phyloP scores from a whole-genome alignment of 2,888 invertebrate species.

The Diploptera punctata region DNA sequence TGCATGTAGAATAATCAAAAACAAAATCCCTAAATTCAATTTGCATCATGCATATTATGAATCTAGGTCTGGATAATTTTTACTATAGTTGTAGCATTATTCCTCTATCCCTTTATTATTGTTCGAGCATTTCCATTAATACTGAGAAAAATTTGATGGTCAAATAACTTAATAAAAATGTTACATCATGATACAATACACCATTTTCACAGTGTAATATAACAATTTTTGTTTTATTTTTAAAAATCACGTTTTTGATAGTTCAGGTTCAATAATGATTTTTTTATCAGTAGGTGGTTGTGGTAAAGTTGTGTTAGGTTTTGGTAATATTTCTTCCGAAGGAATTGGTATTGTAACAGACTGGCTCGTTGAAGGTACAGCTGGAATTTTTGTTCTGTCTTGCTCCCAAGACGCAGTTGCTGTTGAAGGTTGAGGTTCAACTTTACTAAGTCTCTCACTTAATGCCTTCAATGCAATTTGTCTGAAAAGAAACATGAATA shows the following conservation, averaged over 20 bases:
- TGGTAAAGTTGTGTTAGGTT: background rate
- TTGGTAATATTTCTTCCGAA: conserved; percentile 1
- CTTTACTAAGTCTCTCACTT: conserved; percentile 75
- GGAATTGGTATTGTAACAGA: conserved; percentile 26
- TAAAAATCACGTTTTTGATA: conserved; percentile 30
- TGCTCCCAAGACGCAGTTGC: conserved; percentile 15
- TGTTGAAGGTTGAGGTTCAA: conserved; percentile 37
- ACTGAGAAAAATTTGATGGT: conserved; percentile 3
- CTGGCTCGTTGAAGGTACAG: background rate
- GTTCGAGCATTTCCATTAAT: background rate
- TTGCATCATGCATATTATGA: too few relatives aligned
- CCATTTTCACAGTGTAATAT: background rate
- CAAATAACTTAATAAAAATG: conserved; percentile 4
- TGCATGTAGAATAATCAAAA: too few relatives aligned
- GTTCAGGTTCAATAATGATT: conserved; percentile 4
- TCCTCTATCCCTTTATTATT: too few relatives aligned
- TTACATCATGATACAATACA: background rate
- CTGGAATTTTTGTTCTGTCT: background rate
- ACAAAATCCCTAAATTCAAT: too few relatives aligned
- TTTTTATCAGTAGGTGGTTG: background rate
- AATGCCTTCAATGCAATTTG: conserved; percentile 95
- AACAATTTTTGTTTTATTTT: background rate
- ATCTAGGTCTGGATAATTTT: too few relatives aligned
- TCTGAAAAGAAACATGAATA: too few relatives aligned
- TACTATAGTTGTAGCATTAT: too few relatives aligned